phyloP scores from a whole-genome alignment of 92 coral and sea anemone species.

The Diadumene lineata region DNA sequence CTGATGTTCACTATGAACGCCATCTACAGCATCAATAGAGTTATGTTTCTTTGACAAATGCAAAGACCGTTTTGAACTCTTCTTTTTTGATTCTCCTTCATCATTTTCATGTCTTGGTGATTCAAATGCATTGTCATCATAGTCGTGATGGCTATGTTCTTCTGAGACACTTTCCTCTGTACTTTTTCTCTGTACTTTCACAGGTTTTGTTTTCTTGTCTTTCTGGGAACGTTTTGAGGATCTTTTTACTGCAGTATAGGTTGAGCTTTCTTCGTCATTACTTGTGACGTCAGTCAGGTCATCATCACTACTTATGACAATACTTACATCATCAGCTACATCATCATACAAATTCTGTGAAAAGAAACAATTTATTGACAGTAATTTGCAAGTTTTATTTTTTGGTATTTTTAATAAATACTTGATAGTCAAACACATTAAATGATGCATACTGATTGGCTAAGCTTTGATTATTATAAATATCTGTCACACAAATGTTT shows the following conservation, averaged over 20 bases:
- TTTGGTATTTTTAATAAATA: not conserved
- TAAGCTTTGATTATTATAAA: too few relatives aligned
- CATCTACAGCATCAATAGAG: conserved; percentile 11
- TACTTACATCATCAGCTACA: conserved; percentile 33
- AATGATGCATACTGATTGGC: not conserved
- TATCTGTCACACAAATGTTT: too few relatives aligned
- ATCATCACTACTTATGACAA: conserved; percentile 58
- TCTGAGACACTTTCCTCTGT: conserved; percentile 36
- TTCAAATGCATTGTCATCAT: conserved; percentile 3
- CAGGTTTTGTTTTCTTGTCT: conserved; percentile 37
- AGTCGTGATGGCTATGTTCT: conserved; percentile 16
- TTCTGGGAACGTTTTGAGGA: conserved; percentile 25
- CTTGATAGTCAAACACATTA: not conserved
- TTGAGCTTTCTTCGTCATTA: conserved; percentile 77
- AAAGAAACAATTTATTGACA: not conserved
- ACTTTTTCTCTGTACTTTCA: conserved; percentile 25
- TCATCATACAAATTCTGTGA: conserved; percentile 19
- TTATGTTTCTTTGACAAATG: conserved; percentile 10
- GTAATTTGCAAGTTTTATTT: not conserved
- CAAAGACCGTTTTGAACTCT: not conserved
- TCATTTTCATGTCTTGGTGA: not conserved
- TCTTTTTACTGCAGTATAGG: conserved; percentile 25
- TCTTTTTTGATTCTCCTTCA: conserved; percentile 1
- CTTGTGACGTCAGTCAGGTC: conserved; percentile 89
- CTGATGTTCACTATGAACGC: not conserved